Conservation (phyloP, 2,888 invertebrate genomes). For the Diaprepes abbreviatus region DNA sequence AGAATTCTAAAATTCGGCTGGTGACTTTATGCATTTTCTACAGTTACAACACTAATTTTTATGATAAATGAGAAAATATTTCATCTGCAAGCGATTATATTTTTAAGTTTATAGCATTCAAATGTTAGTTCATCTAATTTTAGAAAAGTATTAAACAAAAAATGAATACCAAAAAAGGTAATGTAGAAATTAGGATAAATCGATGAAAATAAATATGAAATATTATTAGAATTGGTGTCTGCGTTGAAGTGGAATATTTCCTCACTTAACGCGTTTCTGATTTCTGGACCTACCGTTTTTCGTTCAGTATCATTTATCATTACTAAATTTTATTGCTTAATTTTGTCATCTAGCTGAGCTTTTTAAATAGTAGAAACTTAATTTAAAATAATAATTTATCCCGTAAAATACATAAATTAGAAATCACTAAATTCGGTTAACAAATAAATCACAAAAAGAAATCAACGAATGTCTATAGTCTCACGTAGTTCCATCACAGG, state of each 20-base stretch:
- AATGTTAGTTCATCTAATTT: too few relatives aligned
- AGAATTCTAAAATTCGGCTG: slow-evolving; percentile 17
- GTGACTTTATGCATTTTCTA: not conserved
- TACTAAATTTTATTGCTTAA: slow-evolving; percentile 13
- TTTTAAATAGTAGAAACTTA: not conserved
- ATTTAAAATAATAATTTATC: slow-evolving; percentile 9
- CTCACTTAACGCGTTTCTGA: too few relatives aligned
- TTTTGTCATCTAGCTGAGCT: slow-evolving; percentile 30
- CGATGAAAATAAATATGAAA: too few relatives aligned
- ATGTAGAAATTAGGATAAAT: too few relatives aligned
- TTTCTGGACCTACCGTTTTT: not conserved
- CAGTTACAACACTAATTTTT: not conserved
- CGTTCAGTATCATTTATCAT: not conserved
- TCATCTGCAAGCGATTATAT: too few relatives aligned
- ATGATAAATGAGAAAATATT: not conserved
- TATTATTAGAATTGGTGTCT: too few relatives aligned
- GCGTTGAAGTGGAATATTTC: too few relatives aligned
- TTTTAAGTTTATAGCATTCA: too few relatives aligned
- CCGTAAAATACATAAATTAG: slow-evolving; percentile 5
- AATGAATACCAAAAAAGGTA: too few relatives aligned
- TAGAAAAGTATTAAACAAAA: too few relatives aligned
- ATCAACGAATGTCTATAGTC: slow-evolving; percentile 27
- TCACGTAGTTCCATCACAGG: slow-evolving; percentile 51
- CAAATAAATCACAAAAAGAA: slow-evolving; percentile 29
- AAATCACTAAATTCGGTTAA: slow-evolving; percentile 4